Evolutionary conservation across 2,113 vertebrate genomes (phyloP).

Genomic region (Euleptes europaea): DNA sequence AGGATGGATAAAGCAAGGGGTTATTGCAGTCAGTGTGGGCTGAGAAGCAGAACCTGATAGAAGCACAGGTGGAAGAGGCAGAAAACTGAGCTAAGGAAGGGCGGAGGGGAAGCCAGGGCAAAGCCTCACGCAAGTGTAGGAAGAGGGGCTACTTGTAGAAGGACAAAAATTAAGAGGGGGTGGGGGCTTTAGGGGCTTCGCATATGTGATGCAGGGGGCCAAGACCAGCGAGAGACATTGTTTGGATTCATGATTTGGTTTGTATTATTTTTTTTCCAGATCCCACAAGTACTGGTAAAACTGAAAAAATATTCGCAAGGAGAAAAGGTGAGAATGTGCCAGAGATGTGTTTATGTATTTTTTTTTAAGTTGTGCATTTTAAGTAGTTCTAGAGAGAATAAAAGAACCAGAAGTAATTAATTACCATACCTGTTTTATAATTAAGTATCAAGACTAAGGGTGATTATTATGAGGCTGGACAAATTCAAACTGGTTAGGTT

Average conservation of each 20-base stretch:
- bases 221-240: neutral
- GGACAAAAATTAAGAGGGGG: neutral
- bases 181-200: neutral
- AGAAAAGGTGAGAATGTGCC: constrained; percentile 82
- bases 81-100: neutral
- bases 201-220: neutral
- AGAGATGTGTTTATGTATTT: rapidly evolving
- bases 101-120: neutral
- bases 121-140: neutral
- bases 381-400: neutral
- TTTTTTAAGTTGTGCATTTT: neutral
- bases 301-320: constrained; percentile 92
- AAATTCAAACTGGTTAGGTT: neutral
- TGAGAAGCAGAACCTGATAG: neutral
- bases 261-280: constrained; percentile 72
- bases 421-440: neutral
- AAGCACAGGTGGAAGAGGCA: neutral
- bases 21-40: neutral
- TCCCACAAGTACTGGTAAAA: constrained; percentile 93
- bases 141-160: neutral
- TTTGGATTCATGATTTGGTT: neutral
- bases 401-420: neutral
- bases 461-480: neutral
- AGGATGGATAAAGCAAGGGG: neutral
- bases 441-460: neutral